Base-by-base conservation (phyloP, 2,797 vertebrate species). In the Ispidina picta region DNA sequence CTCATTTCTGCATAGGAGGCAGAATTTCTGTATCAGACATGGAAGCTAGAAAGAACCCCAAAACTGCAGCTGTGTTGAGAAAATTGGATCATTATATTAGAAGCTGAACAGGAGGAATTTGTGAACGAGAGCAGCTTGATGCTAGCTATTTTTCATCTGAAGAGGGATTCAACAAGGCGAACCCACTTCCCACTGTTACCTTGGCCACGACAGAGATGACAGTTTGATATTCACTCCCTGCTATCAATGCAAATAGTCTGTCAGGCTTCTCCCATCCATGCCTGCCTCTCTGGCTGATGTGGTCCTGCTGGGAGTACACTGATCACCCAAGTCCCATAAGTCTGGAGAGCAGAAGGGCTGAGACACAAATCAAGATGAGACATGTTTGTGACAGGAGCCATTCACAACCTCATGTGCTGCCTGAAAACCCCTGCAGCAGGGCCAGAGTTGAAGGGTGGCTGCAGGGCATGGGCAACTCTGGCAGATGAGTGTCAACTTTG, bases 1-100 rank as follows among this genome's bases (percentile, higher is more conserved):
- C 49, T 83, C 3, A 0, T 85, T 80, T 65, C 90, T 72, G 78
- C 22, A 3, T 82, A 75, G 70, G 59, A 77, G 92, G 73, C 76
- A 81, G 77, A 15, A 8, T 39, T 75, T 44, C 83, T 92, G 54
- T 59, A 19, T 48, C 90, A 86, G 39, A 86, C 74, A 88, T 3
- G 6, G 83, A 87, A 91, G 83, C 74, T 96, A 92, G 93, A 94
- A 88, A 54, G 48, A 90, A 25, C 88, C 83, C 90, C 89, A 81
- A 88, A 88, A 4, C 86, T 88, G 90, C 93, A 95, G 90, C 92
- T 93, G 86, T 79, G 86, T 58, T 82, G 90, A 93, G 81, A 90
- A 95, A 93, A 96, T 94, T 70, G 88, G 77, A 93, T 88, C 14
- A 3, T 79, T 82, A 44, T 48, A 93, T 94, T 59, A 88, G 83